Evolutionary conservation across 1,140 invertebrate genomes (phyloP).

Genomic region (Lasaia peninsularis): DNA sequence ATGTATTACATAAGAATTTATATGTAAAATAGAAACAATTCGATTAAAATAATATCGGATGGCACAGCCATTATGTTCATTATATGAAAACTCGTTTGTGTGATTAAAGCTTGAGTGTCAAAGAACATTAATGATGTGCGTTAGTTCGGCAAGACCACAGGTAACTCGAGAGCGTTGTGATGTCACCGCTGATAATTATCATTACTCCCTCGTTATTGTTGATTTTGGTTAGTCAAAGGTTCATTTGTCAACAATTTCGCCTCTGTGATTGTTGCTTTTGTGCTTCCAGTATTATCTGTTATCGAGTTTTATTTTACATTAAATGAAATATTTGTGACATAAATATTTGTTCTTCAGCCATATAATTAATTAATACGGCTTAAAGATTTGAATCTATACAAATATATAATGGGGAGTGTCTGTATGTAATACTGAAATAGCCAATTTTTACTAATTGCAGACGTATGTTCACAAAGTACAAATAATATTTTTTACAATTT

Average conservation of each 20-base stretch:
- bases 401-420: too few species aligned
- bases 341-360: too few species aligned
- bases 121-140: constrained; percentile 36
- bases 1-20: too few species aligned
- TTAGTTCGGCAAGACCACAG: constrained; percentile 18
- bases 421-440: too few species aligned
- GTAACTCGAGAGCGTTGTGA: constrained; percentile 33
- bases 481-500: too few species aligned
- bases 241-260: background rate
- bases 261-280: background rate
- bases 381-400: too few species aligned
- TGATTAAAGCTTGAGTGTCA: constrained; percentile 29
- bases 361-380: too few species aligned
- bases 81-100: constrained; percentile 30
- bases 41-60: background rate
- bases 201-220: constrained; percentile 27
- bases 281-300: background rate
- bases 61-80: constrained; percentile 11
- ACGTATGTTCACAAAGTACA: too few species aligned
- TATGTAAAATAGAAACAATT: background rate
- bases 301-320: too few species aligned
- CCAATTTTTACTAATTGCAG: too few species aligned
- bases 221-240: constrained; percentile 3
- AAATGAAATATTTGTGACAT: background rate
- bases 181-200: constrained; percentile 28